A percentile compares a stretch with the other conserved stretches of the same genome.
Evolutionary conservation across 2,113 vertebrate species (phyloP).

Genomic region (Sphaerodactylus townsendi): DNA sequence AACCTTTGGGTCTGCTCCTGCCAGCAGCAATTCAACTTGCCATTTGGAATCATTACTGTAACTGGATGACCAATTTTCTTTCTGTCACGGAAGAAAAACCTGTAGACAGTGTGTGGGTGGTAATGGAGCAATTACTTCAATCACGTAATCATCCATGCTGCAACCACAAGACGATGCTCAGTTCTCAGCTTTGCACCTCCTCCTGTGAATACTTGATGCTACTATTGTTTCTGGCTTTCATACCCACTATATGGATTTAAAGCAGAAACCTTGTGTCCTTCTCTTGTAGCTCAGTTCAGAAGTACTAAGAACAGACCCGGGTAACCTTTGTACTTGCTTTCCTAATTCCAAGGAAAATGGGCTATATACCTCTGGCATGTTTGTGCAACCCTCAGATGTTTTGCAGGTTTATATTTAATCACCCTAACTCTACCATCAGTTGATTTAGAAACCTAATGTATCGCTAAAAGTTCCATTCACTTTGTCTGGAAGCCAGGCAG

Average conservation of each 20-base stretch:
- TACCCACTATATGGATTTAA: fast-evolving
- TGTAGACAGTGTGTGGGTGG: too few species aligned
- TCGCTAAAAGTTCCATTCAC: slow-evolving; percentile 28
- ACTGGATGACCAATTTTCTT: too few species aligned
- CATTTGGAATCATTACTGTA: too few species aligned
- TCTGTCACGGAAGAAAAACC: too few species aligned
- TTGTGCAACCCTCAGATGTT: not conserved
- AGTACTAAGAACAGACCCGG: not conserved
- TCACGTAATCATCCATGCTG: too few species aligned
- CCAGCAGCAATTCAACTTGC: too few species aligned
- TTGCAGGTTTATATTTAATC: slow-evolving; percentile 55
- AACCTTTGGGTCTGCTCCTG: too few species aligned
- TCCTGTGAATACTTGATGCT: not conserved
- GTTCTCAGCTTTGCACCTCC: not conserved
- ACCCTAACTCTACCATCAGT: slow-evolving; percentile 38
- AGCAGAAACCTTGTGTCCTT: not conserved
- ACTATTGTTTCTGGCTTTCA: not conserved
- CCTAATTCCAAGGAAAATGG: not conserved
- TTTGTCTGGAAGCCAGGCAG: slow-evolving; percentile 37
- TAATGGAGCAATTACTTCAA: too few species aligned
- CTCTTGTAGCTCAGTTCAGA: not conserved
- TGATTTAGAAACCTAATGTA: slow-evolving; percentile 53
- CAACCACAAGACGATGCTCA: not conserved
- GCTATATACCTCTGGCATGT: slow-evolving; percentile 1
- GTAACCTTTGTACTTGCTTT: not conserved